Evolutionary conservation across 1,140 invertebrate species (phyloP).

Genomic region (Heliconius himera): DNA sequence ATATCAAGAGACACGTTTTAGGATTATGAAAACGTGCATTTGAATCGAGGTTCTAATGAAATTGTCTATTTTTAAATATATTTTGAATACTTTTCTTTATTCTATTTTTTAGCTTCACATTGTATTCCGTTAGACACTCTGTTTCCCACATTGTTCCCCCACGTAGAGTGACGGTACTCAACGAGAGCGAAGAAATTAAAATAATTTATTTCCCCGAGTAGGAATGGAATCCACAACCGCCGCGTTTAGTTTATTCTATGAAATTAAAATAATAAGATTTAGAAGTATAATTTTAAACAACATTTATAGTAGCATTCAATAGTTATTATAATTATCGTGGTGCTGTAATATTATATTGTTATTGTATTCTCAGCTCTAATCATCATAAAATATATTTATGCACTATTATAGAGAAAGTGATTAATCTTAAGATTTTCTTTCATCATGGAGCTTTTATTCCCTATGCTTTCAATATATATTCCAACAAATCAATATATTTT

Average conservation of each 20-base stretch:
- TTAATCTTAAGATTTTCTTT: background rate
- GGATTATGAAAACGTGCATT: conserved; percentile 26
- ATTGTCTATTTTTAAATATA: background rate
- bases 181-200: too few relatives aligned
- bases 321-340: too few relatives aligned
- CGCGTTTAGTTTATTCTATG: too few relatives aligned
- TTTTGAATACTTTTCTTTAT: background rate
- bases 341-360: background rate
- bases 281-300: too few relatives aligned
- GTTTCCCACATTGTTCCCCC: too few relatives aligned
- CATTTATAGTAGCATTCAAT: too few relatives aligned
- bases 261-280: too few relatives aligned
- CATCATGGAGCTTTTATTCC: background rate
- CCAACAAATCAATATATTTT: background rate
- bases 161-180: too few relatives aligned
- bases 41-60: background rate
- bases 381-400: conserved; percentile 2
- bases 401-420: background rate
- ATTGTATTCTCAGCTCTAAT: background rate
- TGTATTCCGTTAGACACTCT: too few relatives aligned
- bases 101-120: background rate
- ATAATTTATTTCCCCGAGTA: too few relatives aligned
- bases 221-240: too few relatives aligned
- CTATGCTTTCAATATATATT: background rate
- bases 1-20: conserved; percentile 29